A percentile compares a stretch with the other conserved stretches of the same genome.
Conservation (phyloP, 2,797 vertebrate species). For the Microcaecilia unicolor region DNA sequence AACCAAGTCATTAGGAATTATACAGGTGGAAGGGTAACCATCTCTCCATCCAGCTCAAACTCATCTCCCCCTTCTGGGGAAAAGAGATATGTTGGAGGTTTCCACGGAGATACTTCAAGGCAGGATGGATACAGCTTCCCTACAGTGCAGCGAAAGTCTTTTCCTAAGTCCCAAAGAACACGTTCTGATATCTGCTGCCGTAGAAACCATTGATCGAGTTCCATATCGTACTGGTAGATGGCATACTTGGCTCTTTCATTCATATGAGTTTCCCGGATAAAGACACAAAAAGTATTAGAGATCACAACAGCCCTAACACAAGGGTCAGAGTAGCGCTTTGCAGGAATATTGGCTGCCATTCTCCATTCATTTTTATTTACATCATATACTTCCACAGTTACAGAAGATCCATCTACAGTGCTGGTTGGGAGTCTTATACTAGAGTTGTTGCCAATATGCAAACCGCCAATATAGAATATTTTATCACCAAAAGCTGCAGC, state of each 20-base stretch:
- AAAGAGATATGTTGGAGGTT: slow-evolving; percentile 91
- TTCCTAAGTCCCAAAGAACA: slow-evolving; percentile 91
- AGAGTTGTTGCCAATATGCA: slow-evolving; percentile 85
- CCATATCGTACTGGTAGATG: slow-evolving; percentile 86
- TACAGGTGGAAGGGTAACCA: slow-evolving; percentile 84
- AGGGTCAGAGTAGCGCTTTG: slow-evolving; percentile 87
- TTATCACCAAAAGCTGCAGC: slow-evolving; percentile 85
- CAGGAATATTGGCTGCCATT: slow-evolving; percentile 83
- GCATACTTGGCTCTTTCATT: slow-evolving; percentile 91
- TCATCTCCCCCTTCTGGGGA: slow-evolving; percentile 84
- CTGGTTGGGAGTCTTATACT: slow-evolving; percentile 76
- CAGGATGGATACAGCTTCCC: slow-evolving; percentile 97
- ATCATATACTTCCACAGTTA: slow-evolving; percentile 91
- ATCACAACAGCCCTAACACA: slow-evolving; percentile 87
- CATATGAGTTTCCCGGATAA: slow-evolving; percentile 90
- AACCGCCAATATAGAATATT: slow-evolving; percentile 91
- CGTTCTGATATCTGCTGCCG: slow-evolving; percentile 89
- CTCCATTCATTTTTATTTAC: slow-evolving; percentile 93
- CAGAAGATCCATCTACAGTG: slow-evolving; percentile 83
- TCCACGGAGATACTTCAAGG: slow-evolving; percentile 92
- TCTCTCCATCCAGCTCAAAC: slow-evolving; percentile 86
- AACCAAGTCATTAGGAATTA: slow-evolving; percentile 50
- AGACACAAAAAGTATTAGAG: slow-evolving; percentile 83
- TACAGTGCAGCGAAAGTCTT: slow-evolving; percentile 89
- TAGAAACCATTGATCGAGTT: slow-evolving; percentile 85